Evolutionary conservation across 53 echinoderm and acorn worm species (phyloP), one percentile per base, ranked within the genome.

Genomic region (Apostichopus leukothele): DNA sequence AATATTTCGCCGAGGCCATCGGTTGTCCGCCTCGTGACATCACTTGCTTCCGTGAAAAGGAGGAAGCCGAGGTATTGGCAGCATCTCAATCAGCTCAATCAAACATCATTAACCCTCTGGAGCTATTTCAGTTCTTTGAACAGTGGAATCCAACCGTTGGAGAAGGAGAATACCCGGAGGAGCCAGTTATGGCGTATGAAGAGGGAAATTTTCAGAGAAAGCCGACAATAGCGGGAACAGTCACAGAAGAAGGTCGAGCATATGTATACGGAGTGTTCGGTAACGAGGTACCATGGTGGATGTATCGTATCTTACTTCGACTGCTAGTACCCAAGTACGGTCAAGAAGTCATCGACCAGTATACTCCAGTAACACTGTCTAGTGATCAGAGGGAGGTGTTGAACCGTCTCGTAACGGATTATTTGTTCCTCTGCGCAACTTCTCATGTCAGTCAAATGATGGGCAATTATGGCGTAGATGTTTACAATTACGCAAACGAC

Each of bases 1-100:
- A 89, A 51, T 85, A 59, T 60, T 89, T 89, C 13, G 92, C 92
- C n/a, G 86, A 84, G 39, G 81, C 71, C 8, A 84, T 91, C 21
- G 89, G 84, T 25, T 91, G 92, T 51, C 84, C 75, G 16, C 85
- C 75, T 53, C 25, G 4, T 53, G 89, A 91, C 51, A 25, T 84
- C 10, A 12, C 26, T 23, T 91, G 92, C 67, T 89, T 91, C 75
- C 88, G 88, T 16, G 22, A 74, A 53, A 87, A 87, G 75, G 53
- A 20, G 11, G 74, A 52, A 14, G 75, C 74, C 25, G 88, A 75
- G 53, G 75, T 87, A 5, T 9, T 87, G 4, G 52, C 75, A 7
- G 88, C 88, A 5, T 87, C 88, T 9, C 0, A 53, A 10, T 9
- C 74, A 52, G 74, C 88, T 5, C 50, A 73, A 4, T 21, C 19